phyloP scores from a whole-genome alignment of 2,113 vertebrate genomes.

The Puntigrus tetrazona region DNA sequence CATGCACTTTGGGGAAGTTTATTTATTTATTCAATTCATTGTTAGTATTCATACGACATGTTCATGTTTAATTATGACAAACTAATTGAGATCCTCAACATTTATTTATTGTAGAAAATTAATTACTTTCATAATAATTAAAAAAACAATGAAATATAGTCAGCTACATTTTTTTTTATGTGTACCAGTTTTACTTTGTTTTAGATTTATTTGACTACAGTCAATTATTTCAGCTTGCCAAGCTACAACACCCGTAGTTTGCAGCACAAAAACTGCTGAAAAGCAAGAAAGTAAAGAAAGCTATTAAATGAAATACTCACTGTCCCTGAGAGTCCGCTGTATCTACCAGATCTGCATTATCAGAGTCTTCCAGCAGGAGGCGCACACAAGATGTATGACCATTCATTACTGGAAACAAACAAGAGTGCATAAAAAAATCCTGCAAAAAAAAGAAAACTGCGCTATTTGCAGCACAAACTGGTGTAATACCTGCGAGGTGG shows the following conservation, averaged over 20 bases:
- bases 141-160: not conserved
- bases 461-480: not conserved
- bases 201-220: not conserved
- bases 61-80: not conserved
- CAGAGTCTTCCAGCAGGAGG: conserved; percentile 88
- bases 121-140: not conserved
- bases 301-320: conserved; percentile 76
- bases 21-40: not conserved
- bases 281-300: not conserved
- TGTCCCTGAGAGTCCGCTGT: conserved; percentile 92
- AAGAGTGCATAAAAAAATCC: not conserved
- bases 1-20: too few species aligned
- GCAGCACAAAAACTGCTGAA: not conserved
- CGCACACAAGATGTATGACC: conserved; percentile 92
- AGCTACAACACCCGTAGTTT: too few species aligned
- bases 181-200: not conserved
- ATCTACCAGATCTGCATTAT: conserved; percentile 81
- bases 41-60: not conserved
- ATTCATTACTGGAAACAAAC: conserved; percentile 83
- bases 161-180: not conserved
- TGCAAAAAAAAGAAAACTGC: not conserved
- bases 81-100: not conserved
- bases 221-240: not conserved
- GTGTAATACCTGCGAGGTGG: conserved; percentile 86
- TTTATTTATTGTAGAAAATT: not conserved